phyloP scores from a whole-genome alignment of 2,888 invertebrate genomes.

The Drosophila gaucha region DNA sequence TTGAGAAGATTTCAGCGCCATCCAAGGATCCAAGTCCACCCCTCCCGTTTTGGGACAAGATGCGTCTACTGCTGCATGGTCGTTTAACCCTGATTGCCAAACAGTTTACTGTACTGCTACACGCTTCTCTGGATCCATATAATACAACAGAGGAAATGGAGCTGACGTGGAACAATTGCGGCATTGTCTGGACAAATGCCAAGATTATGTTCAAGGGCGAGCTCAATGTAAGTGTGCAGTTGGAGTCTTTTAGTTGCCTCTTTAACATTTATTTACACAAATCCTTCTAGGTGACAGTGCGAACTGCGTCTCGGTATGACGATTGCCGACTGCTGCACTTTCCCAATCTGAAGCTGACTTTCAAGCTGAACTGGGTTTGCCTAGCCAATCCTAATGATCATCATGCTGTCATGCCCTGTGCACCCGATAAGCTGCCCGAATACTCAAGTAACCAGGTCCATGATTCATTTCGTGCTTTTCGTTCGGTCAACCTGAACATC shows the following conservation, averaged over 20 bases:
- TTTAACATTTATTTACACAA: background rate
- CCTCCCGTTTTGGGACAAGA: conserved; percentile 98
- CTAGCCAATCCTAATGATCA: conserved; percentile 98
- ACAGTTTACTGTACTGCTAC: conserved; percentile 95
- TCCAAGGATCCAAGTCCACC: conserved; percentile 97
- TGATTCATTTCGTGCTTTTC: conserved; percentile 97
- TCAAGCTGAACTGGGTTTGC: conserved; percentile 96
- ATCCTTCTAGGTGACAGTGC: conserved; percentile 87
- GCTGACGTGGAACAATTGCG: conserved; percentile 96
- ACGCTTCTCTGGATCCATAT: conserved; percentile 98
- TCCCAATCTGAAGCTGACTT: conserved; percentile 93
- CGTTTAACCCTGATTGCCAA: conserved; percentile 94
- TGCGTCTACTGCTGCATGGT: conserved; percentile 96
- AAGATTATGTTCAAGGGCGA: conserved; percentile 96
- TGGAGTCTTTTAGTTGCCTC: background rate
- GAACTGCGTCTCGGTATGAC: conserved; percentile 99
- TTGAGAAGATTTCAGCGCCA: conserved; percentile 94
- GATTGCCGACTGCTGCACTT: conserved; percentile 97
- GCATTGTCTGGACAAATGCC: conserved; percentile 98
- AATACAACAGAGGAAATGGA: conserved; percentile 99
- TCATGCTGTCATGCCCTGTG: conserved; percentile 97
- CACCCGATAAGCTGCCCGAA: conserved; percentile 97
- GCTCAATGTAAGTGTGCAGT: conserved; percentile 88
- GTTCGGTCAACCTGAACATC: conserved; percentile 93
- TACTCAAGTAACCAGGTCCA: conserved; percentile 98